These are phyloP conservation scores for Euclidia mi DNA, from an alignment of 2,888 invertebrate genomes.

Conservation along the genomic window DNA sequence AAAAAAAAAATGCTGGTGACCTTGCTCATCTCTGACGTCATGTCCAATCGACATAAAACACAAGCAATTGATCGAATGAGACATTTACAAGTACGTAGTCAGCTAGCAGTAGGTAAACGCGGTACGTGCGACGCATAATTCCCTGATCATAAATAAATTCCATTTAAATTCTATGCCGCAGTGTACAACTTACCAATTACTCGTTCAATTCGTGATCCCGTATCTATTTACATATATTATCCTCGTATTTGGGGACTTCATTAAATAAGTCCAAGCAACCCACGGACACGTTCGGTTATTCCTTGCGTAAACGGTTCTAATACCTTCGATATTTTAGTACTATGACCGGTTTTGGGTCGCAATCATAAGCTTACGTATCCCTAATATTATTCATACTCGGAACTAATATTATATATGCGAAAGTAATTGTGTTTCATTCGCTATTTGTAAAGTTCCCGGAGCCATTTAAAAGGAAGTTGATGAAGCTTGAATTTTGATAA, in stretches of 20 bases:
- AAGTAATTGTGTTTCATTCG: not conserved
- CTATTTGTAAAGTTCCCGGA: too few species aligned
- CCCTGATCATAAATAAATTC: conserved; percentile 53
- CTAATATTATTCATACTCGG: not conserved
- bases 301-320: conserved; percentile 51
- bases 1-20: too few species aligned
- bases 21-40: not conserved
- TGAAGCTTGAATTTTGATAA: too few species aligned
- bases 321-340: conserved; percentile 36
- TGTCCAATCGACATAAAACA: not conserved
- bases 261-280: conserved; percentile 66
- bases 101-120: conserved; percentile 24
- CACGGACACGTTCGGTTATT: conserved; percentile 21
- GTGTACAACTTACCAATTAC: conserved; percentile 58
- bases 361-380: conserved; percentile 15
- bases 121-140: conserved; percentile 36
- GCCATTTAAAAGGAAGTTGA: too few species aligned
- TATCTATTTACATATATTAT: conserved; percentile 73
- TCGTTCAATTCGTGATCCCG: conserved; percentile 56
- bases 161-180: conserved; percentile 46
- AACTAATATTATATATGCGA: too few species aligned
- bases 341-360: conserved; percentile 21
- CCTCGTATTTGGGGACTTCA: conserved; percentile 60
- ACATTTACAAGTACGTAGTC: conserved; percentile 19
- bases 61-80: conserved; percentile 35